Conservation (phyloP, 2,797 vertebrate genomes). For the Ceryle rudis region DNA sequence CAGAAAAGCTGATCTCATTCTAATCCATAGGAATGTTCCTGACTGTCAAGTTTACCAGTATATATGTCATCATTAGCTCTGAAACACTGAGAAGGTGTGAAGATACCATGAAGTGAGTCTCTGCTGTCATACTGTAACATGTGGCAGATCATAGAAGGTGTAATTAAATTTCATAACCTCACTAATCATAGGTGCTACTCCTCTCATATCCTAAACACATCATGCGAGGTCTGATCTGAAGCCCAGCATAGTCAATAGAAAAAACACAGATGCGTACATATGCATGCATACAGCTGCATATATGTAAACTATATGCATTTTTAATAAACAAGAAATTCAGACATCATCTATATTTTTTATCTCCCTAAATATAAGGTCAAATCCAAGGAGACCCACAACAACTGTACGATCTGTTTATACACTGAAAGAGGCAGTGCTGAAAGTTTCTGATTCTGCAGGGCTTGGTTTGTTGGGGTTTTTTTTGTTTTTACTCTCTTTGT, state of each 20-base stretch:
- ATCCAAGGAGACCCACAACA: not conserved
- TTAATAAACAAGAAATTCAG: not conserved
- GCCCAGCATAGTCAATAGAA: not conserved
- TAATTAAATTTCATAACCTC: not conserved
- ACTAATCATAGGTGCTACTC: not conserved
- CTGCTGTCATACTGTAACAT: not conserved
- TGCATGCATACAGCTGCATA: not conserved
- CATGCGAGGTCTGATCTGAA: not conserved
- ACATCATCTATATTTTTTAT: not conserved
- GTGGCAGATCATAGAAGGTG: not conserved
- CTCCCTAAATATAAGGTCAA: not conserved
- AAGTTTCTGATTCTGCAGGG: not conserved
- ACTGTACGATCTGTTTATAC: not conserved
- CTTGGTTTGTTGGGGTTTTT: not conserved
- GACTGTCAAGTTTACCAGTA: not conserved
- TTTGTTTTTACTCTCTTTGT: not conserved
- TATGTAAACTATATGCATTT: not conserved
- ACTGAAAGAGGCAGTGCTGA: not conserved
- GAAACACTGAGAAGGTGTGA: not conserved
- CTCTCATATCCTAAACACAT: not conserved
- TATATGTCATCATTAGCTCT: not conserved
- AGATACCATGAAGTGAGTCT: not conserved
- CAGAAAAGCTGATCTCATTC: not conserved
- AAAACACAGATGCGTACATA: not conserved
- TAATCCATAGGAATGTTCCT: not conserved